Evolutionary conservation across 2,113 vertebrate genomes (phyloP), one percentile per base, ranked within the genome.

Genomic region (Merops nubicus): DNA sequence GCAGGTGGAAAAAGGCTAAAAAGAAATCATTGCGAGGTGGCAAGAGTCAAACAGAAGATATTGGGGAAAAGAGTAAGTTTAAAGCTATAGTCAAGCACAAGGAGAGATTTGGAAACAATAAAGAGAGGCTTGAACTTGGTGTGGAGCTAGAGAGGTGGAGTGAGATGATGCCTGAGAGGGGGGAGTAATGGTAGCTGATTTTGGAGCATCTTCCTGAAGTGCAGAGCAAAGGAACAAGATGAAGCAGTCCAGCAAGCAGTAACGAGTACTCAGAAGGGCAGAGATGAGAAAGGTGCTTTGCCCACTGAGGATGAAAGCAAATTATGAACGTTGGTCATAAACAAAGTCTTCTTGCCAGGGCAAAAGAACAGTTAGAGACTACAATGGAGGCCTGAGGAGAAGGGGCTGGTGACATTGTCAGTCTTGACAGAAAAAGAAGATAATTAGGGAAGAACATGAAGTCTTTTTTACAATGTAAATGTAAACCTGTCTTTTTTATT

Each of bases 401-500:
- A 50, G 60, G 42, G 5, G 42, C 47, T 74, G 60, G 8, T 65
- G 54, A 31, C 63, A 19, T 18, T 80, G 78, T 91, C 67, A 60
- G 13, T 85, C 65, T 79, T 93, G 69, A 77, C 48, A 85, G 62
- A 89, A 63, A 59, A 81, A 50, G 15, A 76, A 31, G 23, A 65
- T 18, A 87, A 84, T 38, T 72, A 77, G 26, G 34, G 14, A 85
- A 47, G 34, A 82, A 12, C 91, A 60, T 20, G 33, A 85, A 84
- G 22, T 59, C 3, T 78, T 67, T 93, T 85, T 81, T 91, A 31
- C 47, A 59, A 62, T 60, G 29, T 64, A 81, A 92, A 91, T 86
- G n/a, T n/a, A n/a, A 77, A 87, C 84, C 40, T 87, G n/a, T 85
- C 50, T 40, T 56, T 69, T 80, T 77, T 87, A 73, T 94, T 93